phyloP scores from a whole-genome alignment of 2,888 invertebrate genomes.

The Lysandra bellargus region DNA sequence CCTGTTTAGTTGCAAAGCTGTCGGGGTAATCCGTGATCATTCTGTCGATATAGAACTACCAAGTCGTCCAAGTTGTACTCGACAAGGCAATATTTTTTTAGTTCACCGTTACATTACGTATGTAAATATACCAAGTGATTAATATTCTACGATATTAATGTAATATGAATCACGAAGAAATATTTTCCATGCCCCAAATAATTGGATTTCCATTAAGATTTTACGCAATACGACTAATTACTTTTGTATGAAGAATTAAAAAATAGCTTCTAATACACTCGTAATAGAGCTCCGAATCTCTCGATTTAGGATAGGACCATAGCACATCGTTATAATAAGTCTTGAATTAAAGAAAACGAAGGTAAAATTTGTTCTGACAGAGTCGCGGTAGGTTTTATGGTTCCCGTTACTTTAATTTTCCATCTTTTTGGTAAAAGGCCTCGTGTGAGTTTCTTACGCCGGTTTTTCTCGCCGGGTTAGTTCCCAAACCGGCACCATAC shows the following conservation, averaged over 20 bases:
- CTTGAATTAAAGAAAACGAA: neutral
- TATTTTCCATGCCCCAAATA: slow-evolving; percentile 28
- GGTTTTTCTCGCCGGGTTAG: too few species aligned
- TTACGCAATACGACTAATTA: slow-evolving; percentile 21
- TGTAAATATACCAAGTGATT: neutral
- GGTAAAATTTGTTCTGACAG: neutral
- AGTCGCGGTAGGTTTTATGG: too few species aligned
- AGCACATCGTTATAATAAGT: neutral
- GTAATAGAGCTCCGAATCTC: neutral
- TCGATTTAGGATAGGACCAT: too few species aligned
- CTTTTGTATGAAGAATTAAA: neutral
- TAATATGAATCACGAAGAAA: slow-evolving; percentile 15
- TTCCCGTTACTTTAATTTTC: too few species aligned
- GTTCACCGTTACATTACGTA: neutral
- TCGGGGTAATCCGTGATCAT: too few species aligned
- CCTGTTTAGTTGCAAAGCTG: too few species aligned
- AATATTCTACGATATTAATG: slow-evolving; percentile 3
- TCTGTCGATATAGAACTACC: too few species aligned
- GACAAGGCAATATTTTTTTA: neutral
- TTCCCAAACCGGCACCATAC: too few species aligned
- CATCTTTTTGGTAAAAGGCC: too few species aligned
- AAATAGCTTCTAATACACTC: neutral
- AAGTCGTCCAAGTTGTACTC: too few species aligned
- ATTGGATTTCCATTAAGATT: slow-evolving; percentile 20
- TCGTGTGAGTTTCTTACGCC: too few species aligned